Percentiles rank a stretch among this genome's conserved stretches.
These are phyloP conservation scores for Sphecodes monilicornis DNA, from an alignment of 2,888 invertebrate genomes.

Conservation along the genomic window DNA sequence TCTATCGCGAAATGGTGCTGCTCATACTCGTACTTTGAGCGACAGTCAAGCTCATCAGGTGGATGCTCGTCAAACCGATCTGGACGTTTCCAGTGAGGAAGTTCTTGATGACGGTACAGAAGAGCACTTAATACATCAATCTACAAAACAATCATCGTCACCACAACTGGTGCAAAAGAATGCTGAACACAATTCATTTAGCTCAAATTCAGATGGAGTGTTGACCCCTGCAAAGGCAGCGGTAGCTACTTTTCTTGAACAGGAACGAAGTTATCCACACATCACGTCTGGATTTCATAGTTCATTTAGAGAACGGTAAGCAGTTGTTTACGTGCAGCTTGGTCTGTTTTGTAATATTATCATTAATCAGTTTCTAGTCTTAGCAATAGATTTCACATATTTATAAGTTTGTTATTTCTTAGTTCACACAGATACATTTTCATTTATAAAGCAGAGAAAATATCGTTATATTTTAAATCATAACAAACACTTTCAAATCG, in stretches of 20 bases:
- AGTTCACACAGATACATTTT: background rate
- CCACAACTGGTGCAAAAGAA: slow-evolving; percentile 63
- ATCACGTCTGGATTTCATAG: slow-evolving; percentile 74
- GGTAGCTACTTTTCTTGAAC: slow-evolving; percentile 78
- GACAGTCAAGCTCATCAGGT: slow-evolving; percentile 68
- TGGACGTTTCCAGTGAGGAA: slow-evolving; percentile 77
- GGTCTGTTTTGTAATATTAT: background rate
- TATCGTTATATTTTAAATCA: too few relatives aligned
- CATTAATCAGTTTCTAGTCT: background rate
- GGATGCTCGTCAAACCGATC: slow-evolving; percentile 64
- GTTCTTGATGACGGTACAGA: slow-evolving; percentile 79
- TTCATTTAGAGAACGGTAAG: slow-evolving; percentile 82
- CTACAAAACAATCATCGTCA: slow-evolving; percentile 55
- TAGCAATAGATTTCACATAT: background rate
- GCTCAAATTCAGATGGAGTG: slow-evolving; percentile 91
- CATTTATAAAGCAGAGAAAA: too few relatives aligned
- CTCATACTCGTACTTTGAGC: slow-evolving; percentile 68
- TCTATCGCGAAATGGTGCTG: slow-evolving; percentile 80
- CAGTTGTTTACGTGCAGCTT: background rate
- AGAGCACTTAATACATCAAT: slow-evolving; percentile 57
- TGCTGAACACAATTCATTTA: slow-evolving; percentile 86
- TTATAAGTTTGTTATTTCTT: background rate
- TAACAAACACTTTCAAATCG: background rate
- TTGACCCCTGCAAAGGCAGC: slow-evolving; percentile 88
- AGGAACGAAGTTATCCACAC: slow-evolving; percentile 76